These are phyloP conservation scores for Carcharodon carcharias DNA, from an alignment of 2,797 vertebrate species.

Conservation along the genomic window DNA sequence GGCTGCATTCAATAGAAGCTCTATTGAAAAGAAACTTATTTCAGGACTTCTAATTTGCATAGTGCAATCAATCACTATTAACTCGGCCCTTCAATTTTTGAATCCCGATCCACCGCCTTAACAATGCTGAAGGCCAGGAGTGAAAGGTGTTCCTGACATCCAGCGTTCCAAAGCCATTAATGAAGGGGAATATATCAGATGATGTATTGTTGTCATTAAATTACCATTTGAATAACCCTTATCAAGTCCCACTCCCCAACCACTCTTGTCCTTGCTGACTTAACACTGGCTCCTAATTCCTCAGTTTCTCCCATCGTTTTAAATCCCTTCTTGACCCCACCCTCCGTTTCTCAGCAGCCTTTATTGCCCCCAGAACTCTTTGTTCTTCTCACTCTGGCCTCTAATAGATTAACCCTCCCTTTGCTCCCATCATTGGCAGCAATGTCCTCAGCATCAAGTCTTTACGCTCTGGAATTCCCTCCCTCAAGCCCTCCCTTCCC, in stretches of 20 bases:
- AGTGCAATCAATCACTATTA: neutral
- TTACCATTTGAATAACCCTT: neutral
- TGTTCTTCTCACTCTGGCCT: neutral
- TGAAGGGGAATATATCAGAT: neutral
- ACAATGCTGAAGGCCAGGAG: neutral
- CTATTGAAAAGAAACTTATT: neutral
- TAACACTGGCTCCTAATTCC: neutral
- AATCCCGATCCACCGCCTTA: neutral
- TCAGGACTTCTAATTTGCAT: neutral
- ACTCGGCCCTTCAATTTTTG: neutral
- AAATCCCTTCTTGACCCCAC: neutral
- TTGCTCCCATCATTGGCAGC: neutral
- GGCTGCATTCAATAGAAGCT: neutral
- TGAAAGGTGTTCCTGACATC: neutral
- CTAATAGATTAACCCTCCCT: neutral
- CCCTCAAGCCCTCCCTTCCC: neutral
- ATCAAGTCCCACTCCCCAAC: neutral
- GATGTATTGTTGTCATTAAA: slow-evolving; percentile 10
- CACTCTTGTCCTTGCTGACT: neutral
- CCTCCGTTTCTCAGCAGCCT: neutral
- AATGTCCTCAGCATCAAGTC: neutral
- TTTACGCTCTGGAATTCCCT: neutral
- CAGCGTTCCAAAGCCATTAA: neutral
- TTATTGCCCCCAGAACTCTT: neutral
- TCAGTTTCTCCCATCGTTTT: neutral